Conservation (phyloP, 2,113 vertebrate genomes). For the Lycocorax pyrrhopterus region DNA sequence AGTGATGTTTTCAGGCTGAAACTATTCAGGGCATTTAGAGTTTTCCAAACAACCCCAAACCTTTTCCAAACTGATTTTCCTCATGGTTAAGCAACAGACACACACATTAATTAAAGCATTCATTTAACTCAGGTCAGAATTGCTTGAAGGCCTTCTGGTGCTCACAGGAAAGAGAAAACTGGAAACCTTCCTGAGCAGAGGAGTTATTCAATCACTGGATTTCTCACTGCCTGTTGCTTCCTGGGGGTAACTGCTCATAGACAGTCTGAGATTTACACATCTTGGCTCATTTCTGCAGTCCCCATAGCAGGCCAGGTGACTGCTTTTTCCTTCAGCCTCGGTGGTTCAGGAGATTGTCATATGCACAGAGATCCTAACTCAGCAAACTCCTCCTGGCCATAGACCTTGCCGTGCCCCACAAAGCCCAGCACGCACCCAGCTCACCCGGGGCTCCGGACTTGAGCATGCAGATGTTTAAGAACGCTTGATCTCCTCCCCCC, state of each 20-base stretch:
- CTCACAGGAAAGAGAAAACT: neutral
- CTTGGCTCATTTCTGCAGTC: neutral
- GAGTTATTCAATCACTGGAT: neutral
- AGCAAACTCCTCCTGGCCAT: neutral
- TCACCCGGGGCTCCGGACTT: rapidly evolving
- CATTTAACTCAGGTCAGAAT: neutral
- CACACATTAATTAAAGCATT: slow-evolving; percentile 31
- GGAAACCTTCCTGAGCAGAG: neutral
- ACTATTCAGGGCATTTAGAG: slow-evolving; percentile 7
- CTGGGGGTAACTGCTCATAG: neutral
- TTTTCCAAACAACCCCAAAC: slow-evolving; percentile 22
- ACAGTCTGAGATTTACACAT: neutral
- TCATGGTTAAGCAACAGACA: slow-evolving; percentile 33
- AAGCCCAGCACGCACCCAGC: neutral
- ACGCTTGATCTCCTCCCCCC: neutral
- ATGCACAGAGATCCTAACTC: neutral
- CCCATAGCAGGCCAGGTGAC: neutral
- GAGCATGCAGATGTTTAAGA: neutral
- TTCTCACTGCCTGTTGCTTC: neutral
- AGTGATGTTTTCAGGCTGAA: slow-evolving; percentile 4
- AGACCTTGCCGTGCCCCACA: neutral
- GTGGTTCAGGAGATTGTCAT: neutral
- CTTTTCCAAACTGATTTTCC: slow-evolving; percentile 39
- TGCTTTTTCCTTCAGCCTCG: neutral
- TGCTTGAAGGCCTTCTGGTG: neutral